Conservation (phyloP, 2,113 vertebrate species). For the Leucopsar rothschildi region DNA sequence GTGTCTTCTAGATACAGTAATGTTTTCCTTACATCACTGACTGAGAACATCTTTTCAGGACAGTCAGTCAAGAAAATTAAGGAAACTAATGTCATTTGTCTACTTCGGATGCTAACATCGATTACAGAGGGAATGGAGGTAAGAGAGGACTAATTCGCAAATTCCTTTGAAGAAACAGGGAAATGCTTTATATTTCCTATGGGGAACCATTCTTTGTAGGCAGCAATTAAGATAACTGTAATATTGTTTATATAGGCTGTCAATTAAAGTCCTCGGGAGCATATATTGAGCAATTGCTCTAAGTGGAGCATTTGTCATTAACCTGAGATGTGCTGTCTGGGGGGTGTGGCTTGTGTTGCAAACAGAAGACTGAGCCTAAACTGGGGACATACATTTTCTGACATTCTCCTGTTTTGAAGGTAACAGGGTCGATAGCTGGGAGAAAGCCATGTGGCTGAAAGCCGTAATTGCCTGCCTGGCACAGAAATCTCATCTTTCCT, state of each 20-base stretch:
- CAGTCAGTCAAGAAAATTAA: background rate
- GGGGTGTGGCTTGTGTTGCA: background rate
- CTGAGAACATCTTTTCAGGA: background rate
- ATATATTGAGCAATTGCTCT: background rate
- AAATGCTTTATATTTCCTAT: background rate
- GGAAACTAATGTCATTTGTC: background rate
- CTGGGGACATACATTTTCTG: background rate
- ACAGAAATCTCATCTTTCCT: background rate
- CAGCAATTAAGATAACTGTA: background rate
- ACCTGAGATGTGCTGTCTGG: fast-evolving
- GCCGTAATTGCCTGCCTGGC: background rate
- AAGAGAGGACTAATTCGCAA: background rate
- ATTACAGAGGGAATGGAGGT: background rate
- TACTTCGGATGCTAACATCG: background rate
- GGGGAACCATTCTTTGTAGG: background rate
- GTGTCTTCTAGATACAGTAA: background rate
- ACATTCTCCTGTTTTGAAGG: background rate
- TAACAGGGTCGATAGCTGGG: background rate
- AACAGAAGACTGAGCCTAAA: background rate
- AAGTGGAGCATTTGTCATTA: background rate
- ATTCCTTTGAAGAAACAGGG: background rate
- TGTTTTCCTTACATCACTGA: background rate
- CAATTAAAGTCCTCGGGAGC: background rate
- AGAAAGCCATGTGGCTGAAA: background rate
- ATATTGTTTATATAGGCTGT: background rate